Conservation (phyloP, 2,888 invertebrate species). For the Pseudeuparius sepicola region DNA sequence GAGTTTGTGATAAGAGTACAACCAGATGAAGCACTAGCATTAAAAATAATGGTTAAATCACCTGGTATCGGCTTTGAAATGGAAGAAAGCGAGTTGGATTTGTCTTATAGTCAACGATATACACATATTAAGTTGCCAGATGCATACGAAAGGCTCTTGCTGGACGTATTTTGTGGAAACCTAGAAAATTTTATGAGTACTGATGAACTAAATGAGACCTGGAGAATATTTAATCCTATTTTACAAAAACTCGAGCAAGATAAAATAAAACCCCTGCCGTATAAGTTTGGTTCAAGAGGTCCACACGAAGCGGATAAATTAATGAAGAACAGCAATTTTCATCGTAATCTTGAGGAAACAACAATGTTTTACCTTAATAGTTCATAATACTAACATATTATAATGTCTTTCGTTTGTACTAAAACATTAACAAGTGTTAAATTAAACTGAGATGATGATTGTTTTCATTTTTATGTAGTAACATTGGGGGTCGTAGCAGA, state of each 20-base stretch:
- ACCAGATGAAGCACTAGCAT: conserved; percentile 94
- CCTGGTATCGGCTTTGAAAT: conserved; percentile 95
- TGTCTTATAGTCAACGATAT: conserved; percentile 87
- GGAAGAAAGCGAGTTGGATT: conserved; percentile 94
- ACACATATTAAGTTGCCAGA: conserved; percentile 74
- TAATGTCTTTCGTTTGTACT: too few relatives aligned
- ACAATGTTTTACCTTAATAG: too few relatives aligned
- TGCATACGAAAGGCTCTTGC: conserved; percentile 91
- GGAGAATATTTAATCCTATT: conserved; percentile 93
- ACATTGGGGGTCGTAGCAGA: conserved; percentile 43
- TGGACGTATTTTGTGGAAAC: conserved; percentile 94
- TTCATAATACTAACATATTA: too few relatives aligned
- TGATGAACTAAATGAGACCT: conserved; percentile 91
- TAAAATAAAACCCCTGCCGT: conserved; percentile 64
- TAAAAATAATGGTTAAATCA: conserved; percentile 97
- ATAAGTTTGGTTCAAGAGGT: conserved; percentile 80
- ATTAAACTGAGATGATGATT: too few relatives aligned
- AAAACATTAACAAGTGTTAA: too few relatives aligned
- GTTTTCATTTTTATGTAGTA: conserved; percentile 32
- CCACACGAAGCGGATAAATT: conserved; percentile 80
- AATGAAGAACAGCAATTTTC: conserved; percentile 55
- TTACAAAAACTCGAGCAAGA: conserved; percentile 75
- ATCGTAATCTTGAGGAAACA: too few relatives aligned
- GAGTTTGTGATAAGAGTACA: conserved; percentile 96
- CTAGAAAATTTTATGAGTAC: conserved; percentile 98